These are phyloP conservation scores for Orthonevra nobilis DNA, from an alignment of 2,888 invertebrate species.

Conservation along the genomic window DNA sequence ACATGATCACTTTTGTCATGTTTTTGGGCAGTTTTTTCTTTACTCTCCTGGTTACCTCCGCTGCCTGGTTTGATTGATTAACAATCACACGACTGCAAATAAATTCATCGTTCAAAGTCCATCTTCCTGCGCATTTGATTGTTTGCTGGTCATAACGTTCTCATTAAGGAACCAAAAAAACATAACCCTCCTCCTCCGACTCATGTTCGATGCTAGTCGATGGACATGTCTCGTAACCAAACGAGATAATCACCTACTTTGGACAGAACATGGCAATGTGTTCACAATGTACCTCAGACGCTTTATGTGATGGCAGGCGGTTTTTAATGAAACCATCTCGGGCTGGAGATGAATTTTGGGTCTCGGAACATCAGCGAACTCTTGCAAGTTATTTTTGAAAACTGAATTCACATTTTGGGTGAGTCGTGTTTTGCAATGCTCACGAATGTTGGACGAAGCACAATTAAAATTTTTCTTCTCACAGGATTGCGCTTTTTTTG, in stretches of 20 bases:
- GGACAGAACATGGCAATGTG: slow-evolving; percentile 14
- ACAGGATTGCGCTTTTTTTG: too few relatives aligned
- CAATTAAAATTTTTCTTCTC: slow-evolving; percentile 2
- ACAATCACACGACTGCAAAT: slow-evolving; percentile 18
- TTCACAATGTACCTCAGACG: slow-evolving; percentile 15
- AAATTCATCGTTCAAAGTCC: slow-evolving; percentile 6
- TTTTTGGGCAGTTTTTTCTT: neutral
- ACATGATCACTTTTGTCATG: slow-evolving; percentile 21
- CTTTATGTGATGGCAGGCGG: slow-evolving; percentile 33
- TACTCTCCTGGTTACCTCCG: neutral
- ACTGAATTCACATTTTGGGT: neutral
- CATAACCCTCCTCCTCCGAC: neutral
- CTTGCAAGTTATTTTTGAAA: neutral
- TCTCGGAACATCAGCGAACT: neutral
- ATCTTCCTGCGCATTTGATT: neutral
- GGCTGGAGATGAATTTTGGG: neutral
- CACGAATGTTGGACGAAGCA: neutral
- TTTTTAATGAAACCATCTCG: slow-evolving; percentile 21
- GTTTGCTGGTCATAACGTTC: slow-evolving; percentile 8
- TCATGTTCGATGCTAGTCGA: neutral
- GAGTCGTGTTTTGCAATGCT: neutral
- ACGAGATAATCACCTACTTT: slow-evolving; percentile 53
- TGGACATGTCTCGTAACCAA: slow-evolving; percentile 25
- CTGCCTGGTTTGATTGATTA: slow-evolving; percentile 47
- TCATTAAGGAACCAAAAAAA: slow-evolving; percentile 5